These are phyloP conservation scores for Hydrozoanthus gracilis DNA, from an alignment of 92 coral and sea anemone genomes.

Conservation along the genomic window DNA sequence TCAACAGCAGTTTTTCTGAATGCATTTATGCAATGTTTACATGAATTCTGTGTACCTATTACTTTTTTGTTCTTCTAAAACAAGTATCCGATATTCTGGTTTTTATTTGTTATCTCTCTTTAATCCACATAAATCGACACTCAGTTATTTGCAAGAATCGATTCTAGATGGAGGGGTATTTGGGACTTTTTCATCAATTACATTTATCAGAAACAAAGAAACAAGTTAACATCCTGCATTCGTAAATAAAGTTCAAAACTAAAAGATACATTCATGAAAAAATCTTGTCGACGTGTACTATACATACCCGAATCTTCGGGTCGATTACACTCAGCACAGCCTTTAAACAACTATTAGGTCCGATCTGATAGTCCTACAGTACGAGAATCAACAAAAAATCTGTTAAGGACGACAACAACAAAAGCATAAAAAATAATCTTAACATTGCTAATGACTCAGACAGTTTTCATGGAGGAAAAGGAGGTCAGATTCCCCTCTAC, in stretches of 20 bases:
- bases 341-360: conserved; percentile 88
- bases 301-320: conserved; percentile 71
- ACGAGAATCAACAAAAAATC: neutral
- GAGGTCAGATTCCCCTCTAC: too few relatives aligned
- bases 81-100: too few relatives aligned
- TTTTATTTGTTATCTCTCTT: too few relatives aligned
- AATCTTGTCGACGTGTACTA: neutral
- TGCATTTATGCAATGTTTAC: too few relatives aligned
- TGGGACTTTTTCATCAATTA: neutral
- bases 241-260: too few relatives aligned
- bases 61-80: too few relatives aligned
- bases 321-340: conserved; percentile 81
- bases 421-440: neutral
- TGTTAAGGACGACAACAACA: neutral
- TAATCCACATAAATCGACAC: too few relatives aligned
- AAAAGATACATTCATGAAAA: neutral
- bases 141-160: neutral
- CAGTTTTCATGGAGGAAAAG: neutral
- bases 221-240: neutral
- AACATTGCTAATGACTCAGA: too few relatives aligned
- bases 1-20: too few relatives aligned
- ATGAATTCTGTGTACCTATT: too few relatives aligned
- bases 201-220: neutral
- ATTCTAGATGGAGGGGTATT: neutral
- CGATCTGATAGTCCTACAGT: conserved; percentile 75